Base-by-base conservation (phyloP, 1,140 invertebrate species). In the Drosophila sturtevanti region DNA sequence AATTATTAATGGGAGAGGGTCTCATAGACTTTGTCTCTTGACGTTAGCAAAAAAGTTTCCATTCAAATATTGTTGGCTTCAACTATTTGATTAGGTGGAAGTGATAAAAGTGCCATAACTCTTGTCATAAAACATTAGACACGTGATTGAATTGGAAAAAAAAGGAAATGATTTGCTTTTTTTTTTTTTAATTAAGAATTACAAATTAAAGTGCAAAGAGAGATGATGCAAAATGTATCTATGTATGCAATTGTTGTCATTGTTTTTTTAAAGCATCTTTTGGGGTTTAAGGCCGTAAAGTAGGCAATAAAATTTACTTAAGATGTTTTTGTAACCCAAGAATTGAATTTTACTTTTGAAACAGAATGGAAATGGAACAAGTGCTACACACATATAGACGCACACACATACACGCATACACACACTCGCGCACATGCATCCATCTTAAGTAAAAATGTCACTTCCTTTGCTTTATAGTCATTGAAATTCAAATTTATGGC, bases 31-130 rank as follows among this genome's bases (percentile, higher is more conserved):
- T 48, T 48, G 41, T 48, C 41, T 48, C 16, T 48, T 86, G 82
- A 86, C 69, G 82, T 69, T 76, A 37, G 55, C 52, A 35, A 7
- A 81, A 86, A 82, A 72, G 34, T 86, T 81, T 81, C 81, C 81
- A 75, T 59, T 48, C 16, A 21, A 48, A 44, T 44, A 18, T 44
- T 48, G 0, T 21, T 1, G 41, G 18, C 41, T 48, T 11, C 41
- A 14, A 38, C n/a, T 48, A 48, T 48, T 48, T 48, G 41, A 44
- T 44, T 18, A 44, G 16, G 6, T 44, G 41, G 41, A 9, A 48
- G 41, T 48, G 41, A 48, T 48, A 48, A 21, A 10, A 21, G 22
- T 48, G 41, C 41, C 41, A 48, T 48, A 11, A 21, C 9, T 21
- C 41, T 48, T 48, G 21, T 48, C 41, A 48, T 3, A 10, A 48